These are phyloP conservation scores for Sphaerophoria rueppellii DNA, from an alignment of 2,888 invertebrate species.

Conservation along the genomic window DNA sequence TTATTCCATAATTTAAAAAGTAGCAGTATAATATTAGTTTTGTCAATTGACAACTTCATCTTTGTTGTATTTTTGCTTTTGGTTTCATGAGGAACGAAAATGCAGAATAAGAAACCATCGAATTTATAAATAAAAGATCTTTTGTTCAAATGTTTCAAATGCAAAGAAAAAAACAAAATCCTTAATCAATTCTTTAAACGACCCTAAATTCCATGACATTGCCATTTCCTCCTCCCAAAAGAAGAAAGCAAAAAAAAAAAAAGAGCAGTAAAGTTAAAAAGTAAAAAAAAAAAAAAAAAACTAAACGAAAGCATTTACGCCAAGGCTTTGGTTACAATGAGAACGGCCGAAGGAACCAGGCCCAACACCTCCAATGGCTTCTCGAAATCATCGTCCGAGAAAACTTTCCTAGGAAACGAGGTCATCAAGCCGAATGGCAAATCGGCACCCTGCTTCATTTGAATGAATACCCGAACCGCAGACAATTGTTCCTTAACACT, in stretches of 20 bases:
- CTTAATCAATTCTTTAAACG: no score
- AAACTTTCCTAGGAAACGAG: slow-evolving; percentile 94
- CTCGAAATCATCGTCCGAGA: slow-evolving; percentile 92
- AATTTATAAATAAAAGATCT: slow-evolving; percentile 10
- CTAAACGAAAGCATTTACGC: slow-evolving; percentile 56
- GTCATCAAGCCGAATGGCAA: slow-evolving; percentile 93
- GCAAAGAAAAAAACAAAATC: no score
- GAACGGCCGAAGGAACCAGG: slow-evolving; percentile 91
- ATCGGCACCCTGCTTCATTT: slow-evolving; percentile 90
- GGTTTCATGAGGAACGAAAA: no score
- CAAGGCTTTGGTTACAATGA: slow-evolving; percentile 87
- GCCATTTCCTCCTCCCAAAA: background rate
- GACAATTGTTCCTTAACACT: slow-evolving; percentile 94
- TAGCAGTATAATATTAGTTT: slow-evolving; percentile 50
- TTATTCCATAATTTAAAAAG: slow-evolving; percentile 65
- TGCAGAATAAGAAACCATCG: background rate
- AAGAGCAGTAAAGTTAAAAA: slow-evolving; percentile 23
- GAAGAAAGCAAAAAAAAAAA: slow-evolving; percentile 9
- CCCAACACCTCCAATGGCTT: slow-evolving; percentile 93
- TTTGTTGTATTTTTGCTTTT: no score
- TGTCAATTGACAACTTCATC: slow-evolving; percentile 43
- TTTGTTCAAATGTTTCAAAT: no score
- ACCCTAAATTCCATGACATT: no score
- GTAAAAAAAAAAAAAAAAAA: slow-evolving; percentile 8
- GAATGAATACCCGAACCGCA: slow-evolving; percentile 93